A percentile compares a stretch with the other conserved stretches of the same genome.
These are phyloP conservation scores for Zaprionus ghesquierei DNA, from an alignment of 1,140 invertebrate genomes.

Conservation along the genomic window DNA sequence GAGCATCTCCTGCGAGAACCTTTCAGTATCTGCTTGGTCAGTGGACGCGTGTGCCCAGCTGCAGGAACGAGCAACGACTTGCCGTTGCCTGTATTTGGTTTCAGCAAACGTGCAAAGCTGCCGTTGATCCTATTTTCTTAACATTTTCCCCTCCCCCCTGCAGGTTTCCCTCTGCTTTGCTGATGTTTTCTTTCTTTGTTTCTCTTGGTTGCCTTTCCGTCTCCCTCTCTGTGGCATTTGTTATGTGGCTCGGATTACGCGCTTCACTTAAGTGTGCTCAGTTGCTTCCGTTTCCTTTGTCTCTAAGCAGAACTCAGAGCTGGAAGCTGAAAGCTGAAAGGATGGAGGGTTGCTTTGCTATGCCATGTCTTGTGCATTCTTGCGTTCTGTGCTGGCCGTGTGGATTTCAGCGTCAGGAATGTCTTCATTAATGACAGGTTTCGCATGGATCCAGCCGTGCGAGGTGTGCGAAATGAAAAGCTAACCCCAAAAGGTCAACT, in stretches of 20 bases:
- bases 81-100: conserved; percentile 54
- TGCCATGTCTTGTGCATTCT: conserved; percentile 34
- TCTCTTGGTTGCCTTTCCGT: neutral
- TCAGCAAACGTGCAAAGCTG: conserved; percentile 74
- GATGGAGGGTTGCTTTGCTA: no score
- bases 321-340: neutral
- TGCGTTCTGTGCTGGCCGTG: conserved; percentile 39
- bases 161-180: conserved; percentile 29
- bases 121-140: conserved; percentile 76
- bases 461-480: neutral
- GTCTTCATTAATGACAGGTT: conserved; percentile 69
- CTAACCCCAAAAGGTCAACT: neutral
- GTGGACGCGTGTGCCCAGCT: neutral
- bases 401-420: conserved; percentile 54
- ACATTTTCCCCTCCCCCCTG: conserved; percentile 44
- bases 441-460: conserved; percentile 27
- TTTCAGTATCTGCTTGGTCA: conserved; percentile 20
- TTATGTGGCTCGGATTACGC: conserved; percentile 79
- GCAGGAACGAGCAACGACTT: neutral
- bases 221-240: conserved; percentile 52
- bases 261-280: conserved; percentile 79
- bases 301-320: neutral
- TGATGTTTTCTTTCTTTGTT: neutral
- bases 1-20: conserved; percentile 19
- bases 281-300: conserved; percentile 67